phyloP scores from a whole-genome alignment of 2,113 vertebrate species.

The Heptranchias perlo region DNA sequence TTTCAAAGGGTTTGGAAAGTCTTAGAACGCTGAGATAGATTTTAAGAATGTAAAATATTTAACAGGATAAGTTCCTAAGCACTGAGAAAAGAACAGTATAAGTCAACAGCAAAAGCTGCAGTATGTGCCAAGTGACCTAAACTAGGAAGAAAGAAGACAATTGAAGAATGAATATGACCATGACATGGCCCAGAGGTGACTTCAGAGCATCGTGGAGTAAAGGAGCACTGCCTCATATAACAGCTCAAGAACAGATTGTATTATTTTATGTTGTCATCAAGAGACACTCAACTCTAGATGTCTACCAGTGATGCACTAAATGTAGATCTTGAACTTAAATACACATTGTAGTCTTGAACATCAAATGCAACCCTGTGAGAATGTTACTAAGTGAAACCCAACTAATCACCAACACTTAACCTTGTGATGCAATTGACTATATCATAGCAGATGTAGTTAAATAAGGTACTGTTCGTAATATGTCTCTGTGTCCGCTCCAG shows the following conservation, averaged over 20 bases:
- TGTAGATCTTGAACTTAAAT: too few species aligned
- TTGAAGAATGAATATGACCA: neutral
- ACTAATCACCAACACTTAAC: conserved; percentile 3
- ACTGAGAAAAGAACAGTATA: neutral
- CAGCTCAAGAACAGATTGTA: neutral
- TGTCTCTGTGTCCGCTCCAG: neutral
- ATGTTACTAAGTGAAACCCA: neutral
- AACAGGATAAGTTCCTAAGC: neutral
- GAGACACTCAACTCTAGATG: neutral
- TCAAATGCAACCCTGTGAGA: neutral
- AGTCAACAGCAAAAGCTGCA: neutral
- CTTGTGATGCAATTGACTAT: neutral
- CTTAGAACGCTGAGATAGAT: neutral
- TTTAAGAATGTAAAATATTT: neutral
- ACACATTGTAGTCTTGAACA: too few species aligned
- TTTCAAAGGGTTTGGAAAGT: neutral
- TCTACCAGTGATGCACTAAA: too few species aligned
- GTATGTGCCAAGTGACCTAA: neutral
- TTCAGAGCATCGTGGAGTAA: neutral
- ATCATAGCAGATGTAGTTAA: neutral
- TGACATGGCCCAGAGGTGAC: neutral
- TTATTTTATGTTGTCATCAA: neutral
- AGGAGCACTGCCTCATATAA: neutral
- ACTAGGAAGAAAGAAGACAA: neutral
- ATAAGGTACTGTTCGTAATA: neutral